Conservation (phyloP, 2,888 invertebrate species). For the Amblyteles armatorius region DNA sequence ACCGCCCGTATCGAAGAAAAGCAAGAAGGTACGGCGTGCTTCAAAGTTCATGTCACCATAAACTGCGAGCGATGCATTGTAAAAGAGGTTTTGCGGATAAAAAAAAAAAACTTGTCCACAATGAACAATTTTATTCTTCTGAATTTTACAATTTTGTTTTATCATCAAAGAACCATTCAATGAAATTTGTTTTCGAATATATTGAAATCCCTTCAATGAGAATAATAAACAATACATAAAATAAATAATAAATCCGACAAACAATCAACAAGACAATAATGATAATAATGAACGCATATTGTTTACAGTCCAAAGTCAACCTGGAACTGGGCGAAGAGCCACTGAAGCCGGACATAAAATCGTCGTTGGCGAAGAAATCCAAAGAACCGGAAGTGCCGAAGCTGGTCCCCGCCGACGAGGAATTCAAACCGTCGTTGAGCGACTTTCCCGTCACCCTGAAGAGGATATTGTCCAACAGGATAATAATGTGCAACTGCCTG, state of each 20-base stretch:
- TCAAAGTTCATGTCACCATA: constrained; percentile 17
- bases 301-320: not conserved
- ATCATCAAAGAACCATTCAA: not conserved
- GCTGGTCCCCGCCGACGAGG: constrained; percentile 63
- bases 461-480: constrained; percentile 88
- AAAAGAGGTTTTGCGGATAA: not conserved
- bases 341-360: constrained; percentile 73
- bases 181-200: not conserved
- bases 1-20: constrained; percentile 74
- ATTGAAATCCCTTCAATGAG: not conserved
- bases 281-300: not conserved
- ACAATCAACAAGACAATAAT: not conserved
- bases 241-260: too few relatives aligned
- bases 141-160: not conserved
- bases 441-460: constrained; percentile 87
- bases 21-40: constrained; percentile 39
- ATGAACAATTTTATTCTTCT: not conserved
- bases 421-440: constrained; percentile 79
- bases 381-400: constrained; percentile 61
- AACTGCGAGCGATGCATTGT: not conserved
- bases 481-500: constrained; percentile 88
- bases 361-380: constrained; percentile 60
- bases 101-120: not conserved
- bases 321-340: constrained; percentile 78
- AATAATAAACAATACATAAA: not conserved